These are phyloP conservation scores for Drosophila anomalata DNA, from an alignment of 2,888 invertebrate genomes.

Conservation along the genomic window DNA sequence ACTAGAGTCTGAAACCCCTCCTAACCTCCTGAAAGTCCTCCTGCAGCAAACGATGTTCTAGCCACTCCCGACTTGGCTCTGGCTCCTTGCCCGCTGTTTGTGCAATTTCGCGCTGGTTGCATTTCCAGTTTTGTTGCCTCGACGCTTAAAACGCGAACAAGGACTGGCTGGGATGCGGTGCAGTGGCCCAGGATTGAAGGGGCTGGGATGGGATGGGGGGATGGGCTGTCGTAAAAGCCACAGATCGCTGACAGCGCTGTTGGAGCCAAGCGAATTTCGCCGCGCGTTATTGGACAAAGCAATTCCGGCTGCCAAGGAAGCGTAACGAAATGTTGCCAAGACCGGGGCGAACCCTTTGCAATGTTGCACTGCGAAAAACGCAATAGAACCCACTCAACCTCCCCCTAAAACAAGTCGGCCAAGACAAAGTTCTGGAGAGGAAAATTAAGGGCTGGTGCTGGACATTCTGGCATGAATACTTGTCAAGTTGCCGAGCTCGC, in stretches of 20 bases:
- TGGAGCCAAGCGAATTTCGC: slow-evolving; percentile 70
- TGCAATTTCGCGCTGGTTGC: slow-evolving; percentile 76
- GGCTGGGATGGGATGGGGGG: neutral
- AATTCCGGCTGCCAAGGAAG: slow-evolving; percentile 66
- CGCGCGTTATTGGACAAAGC: slow-evolving; percentile 70
- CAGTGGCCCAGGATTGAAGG: neutral
- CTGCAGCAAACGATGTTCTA: neutral
- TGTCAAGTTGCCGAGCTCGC: slow-evolving; percentile 10
- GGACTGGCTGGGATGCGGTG: slow-evolving; percentile 6
- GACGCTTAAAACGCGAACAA: slow-evolving; percentile 48
- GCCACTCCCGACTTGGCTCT: slow-evolving; percentile 30
- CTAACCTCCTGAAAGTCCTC: neutral
- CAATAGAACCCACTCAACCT: neutral
- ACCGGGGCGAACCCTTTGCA: slow-evolving; percentile 29
- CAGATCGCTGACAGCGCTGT: slow-evolving; percentile 72
- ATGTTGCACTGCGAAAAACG: slow-evolving; percentile 57
- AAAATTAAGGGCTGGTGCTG: neutral
- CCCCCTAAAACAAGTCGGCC: neutral
- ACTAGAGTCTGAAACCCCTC: neutral
- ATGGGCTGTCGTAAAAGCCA: slow-evolving; percentile 63
- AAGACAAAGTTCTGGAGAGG: neutral
- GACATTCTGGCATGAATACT: neutral
- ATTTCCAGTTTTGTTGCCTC: slow-evolving; percentile 71
- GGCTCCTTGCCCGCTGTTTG: slow-evolving; percentile 47
- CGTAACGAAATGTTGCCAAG: slow-evolving; percentile 50